Evolutionary conservation across 2,888 invertebrate genomes (phyloP).

Genomic region (Drosophila birchii): DNA sequence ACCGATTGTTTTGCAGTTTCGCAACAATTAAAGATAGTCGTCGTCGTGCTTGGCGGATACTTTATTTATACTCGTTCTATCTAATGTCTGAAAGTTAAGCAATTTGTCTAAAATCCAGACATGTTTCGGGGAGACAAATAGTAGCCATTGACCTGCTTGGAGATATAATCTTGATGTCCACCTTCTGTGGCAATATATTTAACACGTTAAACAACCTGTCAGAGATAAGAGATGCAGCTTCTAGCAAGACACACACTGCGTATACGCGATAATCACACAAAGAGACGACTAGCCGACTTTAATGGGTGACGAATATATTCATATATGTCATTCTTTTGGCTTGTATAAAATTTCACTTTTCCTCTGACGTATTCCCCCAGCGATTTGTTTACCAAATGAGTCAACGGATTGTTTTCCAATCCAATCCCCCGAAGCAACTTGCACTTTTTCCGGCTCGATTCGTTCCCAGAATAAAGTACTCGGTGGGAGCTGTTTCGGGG

Average conservation of each 20-base stretch:
- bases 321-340: constrained; percentile 18
- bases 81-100: constrained; percentile 10
- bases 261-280: constrained; percentile 25
- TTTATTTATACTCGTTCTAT: constrained; percentile 26
- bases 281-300: constrained; percentile 44
- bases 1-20: constrained; percentile 18
- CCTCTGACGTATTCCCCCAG: constrained; percentile 56
- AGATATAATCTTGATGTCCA: constrained; percentile 29
- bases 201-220: constrained; percentile 29
- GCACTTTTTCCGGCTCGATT: constrained; percentile 20
- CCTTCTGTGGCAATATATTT: constrained; percentile 27
- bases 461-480: constrained; percentile 14
- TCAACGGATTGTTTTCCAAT: constrained; percentile 51
- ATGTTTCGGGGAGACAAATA: constrained; percentile 28
- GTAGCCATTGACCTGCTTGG: constrained; percentile 33
- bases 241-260: constrained; percentile 20
- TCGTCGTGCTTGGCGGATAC: constrained; percentile 27
- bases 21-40: constrained; percentile 40
- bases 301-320: constrained; percentile 60
- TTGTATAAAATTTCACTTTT: constrained; percentile 68
- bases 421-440: constrained; percentile 14
- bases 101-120: constrained; percentile 4
- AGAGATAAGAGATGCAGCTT: constrained; percentile 22
- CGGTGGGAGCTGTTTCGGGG: constrained; percentile 61
- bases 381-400: constrained; percentile 53